Percentiles rank a stretch among this genome's conserved stretches.
Evolutionary conservation across 2,888 invertebrate species (phyloP).

Genomic region (Pyralis farinalis): DNA sequence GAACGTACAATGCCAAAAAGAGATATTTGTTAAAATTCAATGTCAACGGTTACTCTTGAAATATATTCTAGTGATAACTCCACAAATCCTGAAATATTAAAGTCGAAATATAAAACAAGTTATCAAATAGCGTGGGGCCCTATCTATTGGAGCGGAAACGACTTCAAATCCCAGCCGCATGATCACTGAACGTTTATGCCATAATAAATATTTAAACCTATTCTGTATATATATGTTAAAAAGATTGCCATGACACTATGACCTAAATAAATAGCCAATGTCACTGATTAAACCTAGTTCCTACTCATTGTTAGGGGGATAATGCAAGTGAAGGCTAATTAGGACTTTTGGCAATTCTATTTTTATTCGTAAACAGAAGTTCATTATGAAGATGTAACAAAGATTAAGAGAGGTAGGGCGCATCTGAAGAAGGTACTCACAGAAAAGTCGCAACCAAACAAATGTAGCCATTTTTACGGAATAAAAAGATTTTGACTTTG

Average conservation of each 20-base stretch:
- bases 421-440: no score
- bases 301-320: background rate
- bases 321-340: background rate
- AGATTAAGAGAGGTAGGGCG: no score
- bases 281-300: background rate
- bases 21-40: background rate
- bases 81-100: background rate
- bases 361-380: no score
- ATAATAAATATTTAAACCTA: background rate
- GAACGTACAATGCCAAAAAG: no score
- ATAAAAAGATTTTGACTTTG: no score
- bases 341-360: no score
- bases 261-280: conserved; percentile 7
- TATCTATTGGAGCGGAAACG: conserved; percentile 36
- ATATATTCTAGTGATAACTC: background rate
- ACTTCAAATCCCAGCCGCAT: conserved; percentile 32
- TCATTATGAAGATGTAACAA: no score
- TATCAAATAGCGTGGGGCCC: conserved; percentile 37
- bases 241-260: background rate
- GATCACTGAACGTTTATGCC: conserved; percentile 6
- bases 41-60: background rate
- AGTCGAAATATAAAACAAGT: conserved; percentile 12
- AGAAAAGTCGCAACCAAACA: no score
- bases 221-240: no score
- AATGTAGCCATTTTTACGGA: no score